Conservation (phyloP, 2,113 vertebrate genomes). For the Malurus melanocephalus region DNA sequence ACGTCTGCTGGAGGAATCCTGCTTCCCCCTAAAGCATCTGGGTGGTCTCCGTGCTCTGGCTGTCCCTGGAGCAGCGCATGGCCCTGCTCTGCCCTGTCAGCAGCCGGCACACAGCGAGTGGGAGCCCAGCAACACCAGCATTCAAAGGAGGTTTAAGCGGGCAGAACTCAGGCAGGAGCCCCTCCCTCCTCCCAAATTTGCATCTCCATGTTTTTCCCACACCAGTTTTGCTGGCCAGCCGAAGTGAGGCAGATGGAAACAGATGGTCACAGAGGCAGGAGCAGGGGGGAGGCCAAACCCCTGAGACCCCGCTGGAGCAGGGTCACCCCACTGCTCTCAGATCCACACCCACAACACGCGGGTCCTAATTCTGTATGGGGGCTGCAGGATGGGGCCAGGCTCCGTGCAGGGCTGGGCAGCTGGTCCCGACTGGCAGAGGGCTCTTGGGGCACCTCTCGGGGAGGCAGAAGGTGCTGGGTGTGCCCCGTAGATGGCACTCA, state of each 20-base stretch:
- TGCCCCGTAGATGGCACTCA: background rate
- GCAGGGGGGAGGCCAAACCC: background rate
- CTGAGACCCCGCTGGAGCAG: rapidly evolving
- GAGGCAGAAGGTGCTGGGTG: background rate
- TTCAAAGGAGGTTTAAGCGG: background rate
- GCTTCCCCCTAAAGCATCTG: background rate
- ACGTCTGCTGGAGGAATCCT: background rate
- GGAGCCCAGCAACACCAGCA: background rate
- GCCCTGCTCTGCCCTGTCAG: background rate
- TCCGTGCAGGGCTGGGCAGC: background rate
- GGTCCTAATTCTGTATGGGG: background rate
- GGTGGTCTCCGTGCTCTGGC: background rate
- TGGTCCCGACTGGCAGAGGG: background rate
- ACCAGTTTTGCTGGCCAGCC: background rate
- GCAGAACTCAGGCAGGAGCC: background rate
- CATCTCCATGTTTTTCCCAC: background rate
- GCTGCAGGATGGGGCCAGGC: background rate
- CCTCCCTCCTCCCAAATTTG: background rate
- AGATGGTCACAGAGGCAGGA: background rate
- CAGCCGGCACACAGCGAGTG: rapidly evolving
- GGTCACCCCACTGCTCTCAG: background rate
- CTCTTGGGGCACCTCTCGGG: background rate
- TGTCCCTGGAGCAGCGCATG: rapidly evolving
- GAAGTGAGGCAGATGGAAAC: background rate
- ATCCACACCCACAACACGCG: rapidly evolving